phyloP scores from a whole-genome alignment of 1,140 invertebrate genomes.

The Pseudobourletiella spinata region DNA sequence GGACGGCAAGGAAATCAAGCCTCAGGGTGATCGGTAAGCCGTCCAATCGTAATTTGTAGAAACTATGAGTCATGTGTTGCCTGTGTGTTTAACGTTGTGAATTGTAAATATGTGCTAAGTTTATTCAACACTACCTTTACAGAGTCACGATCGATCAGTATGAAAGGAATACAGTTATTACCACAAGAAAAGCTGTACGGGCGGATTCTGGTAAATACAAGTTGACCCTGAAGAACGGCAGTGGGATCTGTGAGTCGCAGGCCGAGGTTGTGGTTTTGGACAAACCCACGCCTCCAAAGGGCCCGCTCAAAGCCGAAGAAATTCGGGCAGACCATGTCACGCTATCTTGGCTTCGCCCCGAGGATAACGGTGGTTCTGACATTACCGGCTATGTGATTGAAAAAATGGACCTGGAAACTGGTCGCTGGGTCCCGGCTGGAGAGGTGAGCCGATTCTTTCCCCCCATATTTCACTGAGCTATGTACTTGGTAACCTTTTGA shows the following conservation, averaged over 20 bases:
- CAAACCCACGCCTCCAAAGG: constrained; percentile 72
- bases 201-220: constrained; percentile 86
- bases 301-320: constrained; percentile 77
- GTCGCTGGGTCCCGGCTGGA: constrained; percentile 82
- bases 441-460: no score
- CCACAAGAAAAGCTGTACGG: constrained; percentile 72
- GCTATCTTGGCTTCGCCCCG: constrained; percentile 88
- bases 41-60: not conserved
- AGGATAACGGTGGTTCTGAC: constrained; percentile 55
- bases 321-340: constrained; percentile 83
- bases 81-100: not conserved
- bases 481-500: no score
- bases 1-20: constrained; percentile 61
- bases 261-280: constrained; percentile 84
- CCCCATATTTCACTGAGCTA: no score
- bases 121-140: no score
- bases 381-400: constrained; percentile 81
- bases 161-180: constrained; percentile 81
- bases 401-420: constrained; percentile 90
- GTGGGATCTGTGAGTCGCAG: constrained; percentile 68
- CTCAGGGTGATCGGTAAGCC: constrained; percentile 46
- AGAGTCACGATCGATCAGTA: constrained; percentile 80
- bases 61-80: no score
- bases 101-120: not conserved
- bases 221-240: constrained; percentile 69